phyloP scores from a whole-genome alignment of 2,888 invertebrate species.

The Cetonia aurata region DNA sequence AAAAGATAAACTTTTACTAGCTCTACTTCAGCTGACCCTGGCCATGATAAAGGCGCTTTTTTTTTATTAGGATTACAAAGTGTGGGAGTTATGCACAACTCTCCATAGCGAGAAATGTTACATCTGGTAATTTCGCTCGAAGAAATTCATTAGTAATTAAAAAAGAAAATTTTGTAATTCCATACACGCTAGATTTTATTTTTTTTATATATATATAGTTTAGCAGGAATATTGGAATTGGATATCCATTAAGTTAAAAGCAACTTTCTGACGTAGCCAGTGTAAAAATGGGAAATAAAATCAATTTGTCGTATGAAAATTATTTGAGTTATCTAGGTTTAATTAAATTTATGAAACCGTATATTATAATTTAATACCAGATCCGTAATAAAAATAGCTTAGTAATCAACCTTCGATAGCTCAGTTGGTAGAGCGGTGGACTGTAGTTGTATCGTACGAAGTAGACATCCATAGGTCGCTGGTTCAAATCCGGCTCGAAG shows the following conservation, averaged over 20 bases:
- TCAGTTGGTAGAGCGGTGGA: constrained; percentile 66
- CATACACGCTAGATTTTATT: neutral
- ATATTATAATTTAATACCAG: no score
- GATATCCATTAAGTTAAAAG: no score
- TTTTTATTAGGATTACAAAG: constrained; percentile 23
- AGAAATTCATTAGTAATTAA: constrained; percentile 13
- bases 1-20: neutral
- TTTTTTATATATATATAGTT: no score
- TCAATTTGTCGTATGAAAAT: no score
- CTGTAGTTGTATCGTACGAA: constrained; percentile 55
- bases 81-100: constrained; percentile 3
- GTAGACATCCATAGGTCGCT: constrained; percentile 74
- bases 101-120: neutral
- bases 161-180: neutral
- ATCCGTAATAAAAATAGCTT: neutral
- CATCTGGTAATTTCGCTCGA: neutral
- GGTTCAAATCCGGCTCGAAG: constrained; percentile 79
- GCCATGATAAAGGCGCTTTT: constrained; percentile 10
- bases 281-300: no score
- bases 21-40: neutral
- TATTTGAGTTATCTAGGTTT: no score
- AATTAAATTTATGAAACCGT: no score
- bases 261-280: no score
- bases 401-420: constrained; percentile 60
- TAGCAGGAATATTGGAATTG: no score